A percentile compares a stretch with the other conserved stretches of the same genome.
These are phyloP conservation scores for Laothoe populi DNA, from an alignment of 2,888 invertebrate genomes.

Conservation along the genomic window DNA sequence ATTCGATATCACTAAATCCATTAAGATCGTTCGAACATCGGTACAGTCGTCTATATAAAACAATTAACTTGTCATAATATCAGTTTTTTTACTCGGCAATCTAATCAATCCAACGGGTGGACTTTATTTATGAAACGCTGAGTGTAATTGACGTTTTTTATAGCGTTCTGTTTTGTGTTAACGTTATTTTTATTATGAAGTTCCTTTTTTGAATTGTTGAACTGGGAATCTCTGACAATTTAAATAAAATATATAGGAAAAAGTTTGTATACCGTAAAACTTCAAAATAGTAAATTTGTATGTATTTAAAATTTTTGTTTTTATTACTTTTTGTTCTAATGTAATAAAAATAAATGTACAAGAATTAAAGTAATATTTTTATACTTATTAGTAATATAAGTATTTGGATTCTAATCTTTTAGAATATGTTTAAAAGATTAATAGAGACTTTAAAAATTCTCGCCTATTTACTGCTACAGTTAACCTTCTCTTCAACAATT, in stretches of 20 bases:
- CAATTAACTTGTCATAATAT: slow-evolving; percentile 25
- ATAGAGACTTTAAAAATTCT: background rate
- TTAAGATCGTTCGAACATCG: background rate
- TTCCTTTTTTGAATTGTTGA: background rate
- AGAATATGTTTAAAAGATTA: no score
- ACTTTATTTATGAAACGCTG: slow-evolving; percentile 2
- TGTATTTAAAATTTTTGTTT: no score
- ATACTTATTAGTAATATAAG: no score
- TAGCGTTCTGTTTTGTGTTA: background rate
- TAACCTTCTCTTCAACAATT: background rate
- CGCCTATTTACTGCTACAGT: background rate
- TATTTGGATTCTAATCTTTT: no score
- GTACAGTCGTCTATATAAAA: slow-evolving; percentile 2
- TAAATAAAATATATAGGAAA: no score
- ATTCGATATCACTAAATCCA: slow-evolving; percentile 17
- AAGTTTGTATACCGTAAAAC: no score
- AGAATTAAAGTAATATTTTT: no score
- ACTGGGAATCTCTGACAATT: background rate
- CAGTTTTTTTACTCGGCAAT: slow-evolving; percentile 10
- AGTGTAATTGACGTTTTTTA: background rate
- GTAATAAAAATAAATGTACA: no score
- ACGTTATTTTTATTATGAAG: background rate
- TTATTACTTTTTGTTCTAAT: no score
- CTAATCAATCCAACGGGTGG: slow-evolving; percentile 18
- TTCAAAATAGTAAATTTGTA: no score